Percentiles rank a stretch among this genome's conserved stretches.
Conservation (phyloP, 2,113 vertebrate species). For the Diadophis punctatus region DNA sequence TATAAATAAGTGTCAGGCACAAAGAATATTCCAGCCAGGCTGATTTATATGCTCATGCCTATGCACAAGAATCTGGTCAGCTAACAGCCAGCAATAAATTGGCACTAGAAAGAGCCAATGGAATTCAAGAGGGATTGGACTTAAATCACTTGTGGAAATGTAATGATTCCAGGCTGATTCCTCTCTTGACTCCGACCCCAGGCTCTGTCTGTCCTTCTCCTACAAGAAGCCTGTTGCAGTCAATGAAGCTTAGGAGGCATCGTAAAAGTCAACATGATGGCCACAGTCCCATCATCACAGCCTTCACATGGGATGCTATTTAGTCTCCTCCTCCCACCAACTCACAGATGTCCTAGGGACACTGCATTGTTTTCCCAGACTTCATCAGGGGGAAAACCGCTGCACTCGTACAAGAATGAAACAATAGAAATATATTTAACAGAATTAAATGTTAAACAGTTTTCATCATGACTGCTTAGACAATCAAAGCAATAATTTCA, state of each 20-base stretch:
- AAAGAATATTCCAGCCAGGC: neutral
- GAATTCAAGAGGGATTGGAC: neutral
- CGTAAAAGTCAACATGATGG: neutral
- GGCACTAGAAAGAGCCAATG: neutral
- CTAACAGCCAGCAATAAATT: neutral
- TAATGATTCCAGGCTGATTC: neutral
- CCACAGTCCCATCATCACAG: neutral
- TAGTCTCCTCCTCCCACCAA: neutral
- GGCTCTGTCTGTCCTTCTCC: neutral
- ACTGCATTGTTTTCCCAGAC: neutral
- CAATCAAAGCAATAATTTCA: neutral
- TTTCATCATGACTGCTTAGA: neutral
- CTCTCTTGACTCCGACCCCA: neutral
- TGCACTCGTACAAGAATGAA: neutral
- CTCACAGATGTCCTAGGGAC: neutral
- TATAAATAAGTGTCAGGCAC: neutral
- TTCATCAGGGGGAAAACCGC: too few relatives aligned
- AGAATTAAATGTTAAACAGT: neutral
- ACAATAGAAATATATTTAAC: neutral
- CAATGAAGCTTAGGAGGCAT: neutral
- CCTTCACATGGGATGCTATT: neutral
- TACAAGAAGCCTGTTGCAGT: neutral
- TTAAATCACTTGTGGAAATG: neutral
- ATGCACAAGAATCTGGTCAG: neutral
- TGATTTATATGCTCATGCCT: neutral